Percentiles rank a stretch among this genome's conserved stretches.
Evolutionary conservation across 2,888 invertebrate species (phyloP).

Genomic region (Odontomyia ornata): DNA sequence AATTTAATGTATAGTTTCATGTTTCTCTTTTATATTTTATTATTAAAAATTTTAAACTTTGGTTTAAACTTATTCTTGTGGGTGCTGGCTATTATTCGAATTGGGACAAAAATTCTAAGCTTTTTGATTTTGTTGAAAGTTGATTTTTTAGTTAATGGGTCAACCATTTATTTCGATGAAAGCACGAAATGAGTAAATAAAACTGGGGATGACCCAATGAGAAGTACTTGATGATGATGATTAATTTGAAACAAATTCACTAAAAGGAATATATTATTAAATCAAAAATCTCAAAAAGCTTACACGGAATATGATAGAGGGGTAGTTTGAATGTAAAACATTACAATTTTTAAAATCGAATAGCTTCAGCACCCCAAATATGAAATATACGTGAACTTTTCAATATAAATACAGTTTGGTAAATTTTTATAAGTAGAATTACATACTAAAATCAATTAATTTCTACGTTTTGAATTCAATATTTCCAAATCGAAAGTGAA

Average conservation of each 20-base stretch:
- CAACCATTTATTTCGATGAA: too few relatives aligned
- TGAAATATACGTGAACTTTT: not conserved
- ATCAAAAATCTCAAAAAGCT: too few relatives aligned
- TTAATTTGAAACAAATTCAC: too few relatives aligned
- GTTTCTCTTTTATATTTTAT: constrained; percentile 17
- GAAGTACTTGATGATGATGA: too few relatives aligned
- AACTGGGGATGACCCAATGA: too few relatives aligned
- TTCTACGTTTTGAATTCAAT: constrained; percentile 32
- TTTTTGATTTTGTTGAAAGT: too few relatives aligned
- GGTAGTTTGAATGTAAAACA: too few relatives aligned
- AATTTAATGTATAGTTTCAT: not conserved
- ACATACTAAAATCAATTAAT: constrained; percentile 39
- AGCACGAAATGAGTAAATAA: too few relatives aligned
- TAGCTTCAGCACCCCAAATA: constrained; percentile 30
- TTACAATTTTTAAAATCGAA: too few relatives aligned
- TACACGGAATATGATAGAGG: too few relatives aligned
- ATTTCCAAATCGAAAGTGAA: constrained; percentile 26
- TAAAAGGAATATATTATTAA: not conserved
- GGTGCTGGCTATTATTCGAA: constrained; percentile 19
- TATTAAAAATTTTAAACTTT: constrained; percentile 28
- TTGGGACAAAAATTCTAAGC: not conserved
- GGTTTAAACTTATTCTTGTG: constrained; percentile 30
- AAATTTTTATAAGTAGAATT: constrained; percentile 4
- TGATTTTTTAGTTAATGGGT: too few relatives aligned
- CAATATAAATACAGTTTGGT: not conserved